These are phyloP conservation scores for Kryptopterus vitreolus DNA, from an alignment of 2,797 vertebrate species.

Conservation along the genomic window DNA sequence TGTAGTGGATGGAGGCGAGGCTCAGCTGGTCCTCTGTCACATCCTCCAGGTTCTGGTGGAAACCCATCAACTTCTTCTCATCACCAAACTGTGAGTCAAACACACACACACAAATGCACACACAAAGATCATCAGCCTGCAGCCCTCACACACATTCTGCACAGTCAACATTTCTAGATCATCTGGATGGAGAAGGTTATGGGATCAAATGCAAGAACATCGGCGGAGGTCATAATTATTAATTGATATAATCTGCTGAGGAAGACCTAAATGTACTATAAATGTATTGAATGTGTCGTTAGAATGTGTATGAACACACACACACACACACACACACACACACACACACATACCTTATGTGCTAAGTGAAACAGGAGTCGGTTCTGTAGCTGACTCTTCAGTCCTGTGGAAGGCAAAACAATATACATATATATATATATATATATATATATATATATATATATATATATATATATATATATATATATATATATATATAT, in stretches of 20 bases:
- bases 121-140: not conserved
- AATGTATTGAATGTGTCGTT: not conserved
- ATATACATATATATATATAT: too few species aligned
- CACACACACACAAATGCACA: constrained; percentile 18
- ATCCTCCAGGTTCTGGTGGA: constrained; percentile 95
- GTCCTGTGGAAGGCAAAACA: constrained; percentile 69
- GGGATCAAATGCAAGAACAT: not conserved
- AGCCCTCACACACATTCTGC: not conserved
- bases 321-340: constrained; percentile 9
- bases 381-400: constrained; percentile 89
- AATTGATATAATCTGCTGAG: not conserved
- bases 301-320: not conserved
- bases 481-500: too few species aligned
- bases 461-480: too few species aligned
- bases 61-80: constrained; percentile 94
- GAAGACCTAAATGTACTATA: not conserved
- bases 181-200: not conserved
- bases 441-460: too few species aligned
- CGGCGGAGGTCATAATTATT: not conserved
- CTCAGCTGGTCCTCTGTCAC: constrained; percentile 97
- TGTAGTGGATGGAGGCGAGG: constrained; percentile 96
- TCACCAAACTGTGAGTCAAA: constrained; percentile 82
- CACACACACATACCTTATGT: constrained; percentile 84
- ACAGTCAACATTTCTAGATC: not conserved
- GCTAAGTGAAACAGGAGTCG: constrained; percentile 95